Evolutionary conservation across 2,113 vertebrate species (phyloP).

Genomic region (Puma concolor): DNA sequence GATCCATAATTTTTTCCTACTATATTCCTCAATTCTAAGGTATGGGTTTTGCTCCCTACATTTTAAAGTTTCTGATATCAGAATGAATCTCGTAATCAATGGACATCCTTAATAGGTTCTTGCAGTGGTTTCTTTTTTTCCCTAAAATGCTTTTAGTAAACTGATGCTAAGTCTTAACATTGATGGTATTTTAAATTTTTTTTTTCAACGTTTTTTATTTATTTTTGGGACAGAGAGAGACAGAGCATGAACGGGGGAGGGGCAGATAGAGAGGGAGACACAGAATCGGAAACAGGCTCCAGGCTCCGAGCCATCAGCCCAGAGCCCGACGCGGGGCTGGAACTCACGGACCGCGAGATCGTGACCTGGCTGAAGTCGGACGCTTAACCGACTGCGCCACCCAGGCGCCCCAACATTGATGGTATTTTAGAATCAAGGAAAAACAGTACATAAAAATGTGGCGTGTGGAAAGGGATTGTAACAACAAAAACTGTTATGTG

Average conservation of each 20-base stretch:
- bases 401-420: no score
- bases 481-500: background rate
- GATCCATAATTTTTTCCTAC: background rate
- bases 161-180: background rate
- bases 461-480: background rate
- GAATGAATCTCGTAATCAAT: background rate
- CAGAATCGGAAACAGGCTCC: no score
- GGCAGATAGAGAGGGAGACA: no score
- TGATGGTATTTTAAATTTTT: background rate
- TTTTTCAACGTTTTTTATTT: no score
- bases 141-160: background rate
- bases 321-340: no score
- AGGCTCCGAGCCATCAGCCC: no score
- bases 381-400: no score
- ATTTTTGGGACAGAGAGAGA: no score
- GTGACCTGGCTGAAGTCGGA: no score
- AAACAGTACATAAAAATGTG: background rate
- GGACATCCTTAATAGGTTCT: background rate
- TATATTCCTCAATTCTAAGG: background rate
- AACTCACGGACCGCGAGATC: no score
- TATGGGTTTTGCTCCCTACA: background rate
- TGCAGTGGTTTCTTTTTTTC: background rate
- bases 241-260: no score
- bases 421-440: conserved; percentile 20
- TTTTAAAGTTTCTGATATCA: background rate